These are phyloP conservation scores for Stomatorhinus walkeri DNA, from an alignment of 2,797 vertebrate species.

Conservation along the genomic window DNA sequence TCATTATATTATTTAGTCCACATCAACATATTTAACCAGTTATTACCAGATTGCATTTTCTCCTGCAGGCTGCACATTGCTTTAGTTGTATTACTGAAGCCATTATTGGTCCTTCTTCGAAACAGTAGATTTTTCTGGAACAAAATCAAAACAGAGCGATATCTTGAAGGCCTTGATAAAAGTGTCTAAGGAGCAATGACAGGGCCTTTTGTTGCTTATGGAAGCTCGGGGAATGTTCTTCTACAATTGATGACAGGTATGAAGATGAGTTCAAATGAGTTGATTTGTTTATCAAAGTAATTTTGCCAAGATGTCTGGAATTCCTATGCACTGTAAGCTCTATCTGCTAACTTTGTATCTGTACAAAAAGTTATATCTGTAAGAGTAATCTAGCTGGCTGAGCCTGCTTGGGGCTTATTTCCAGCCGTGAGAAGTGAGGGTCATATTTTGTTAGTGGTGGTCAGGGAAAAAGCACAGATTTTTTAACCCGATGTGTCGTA, in stretches of 20 bases:
- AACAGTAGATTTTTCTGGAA: background rate
- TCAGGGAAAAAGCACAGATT: background rate
- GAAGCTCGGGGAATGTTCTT: background rate
- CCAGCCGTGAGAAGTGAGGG: background rate
- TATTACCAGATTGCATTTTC: background rate
- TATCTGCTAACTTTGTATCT: conserved; percentile 4
- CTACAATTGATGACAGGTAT: background rate
- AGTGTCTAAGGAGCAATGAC: background rate
- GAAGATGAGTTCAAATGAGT: background rate
- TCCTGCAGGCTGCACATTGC: background rate
- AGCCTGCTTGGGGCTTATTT: background rate
- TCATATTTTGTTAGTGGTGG: background rate
- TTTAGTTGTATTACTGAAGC: background rate
- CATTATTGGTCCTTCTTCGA: background rate
- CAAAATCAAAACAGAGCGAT: background rate
- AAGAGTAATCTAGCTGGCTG: background rate
- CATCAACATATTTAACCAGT: background rate
- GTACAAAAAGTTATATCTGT: background rate
- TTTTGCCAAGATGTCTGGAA: background rate
- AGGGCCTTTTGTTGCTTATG: background rate
- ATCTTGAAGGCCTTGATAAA: background rate
- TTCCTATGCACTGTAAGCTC: background rate
- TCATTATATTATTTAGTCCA: background rate
- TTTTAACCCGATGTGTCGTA: background rate
- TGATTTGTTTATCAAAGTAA: background rate